Evolutionary conservation across 1,140 invertebrate genomes (phyloP), one percentile per base, ranked within the genome.

Genomic region (Pseudomyrmex dendroicus): DNA sequence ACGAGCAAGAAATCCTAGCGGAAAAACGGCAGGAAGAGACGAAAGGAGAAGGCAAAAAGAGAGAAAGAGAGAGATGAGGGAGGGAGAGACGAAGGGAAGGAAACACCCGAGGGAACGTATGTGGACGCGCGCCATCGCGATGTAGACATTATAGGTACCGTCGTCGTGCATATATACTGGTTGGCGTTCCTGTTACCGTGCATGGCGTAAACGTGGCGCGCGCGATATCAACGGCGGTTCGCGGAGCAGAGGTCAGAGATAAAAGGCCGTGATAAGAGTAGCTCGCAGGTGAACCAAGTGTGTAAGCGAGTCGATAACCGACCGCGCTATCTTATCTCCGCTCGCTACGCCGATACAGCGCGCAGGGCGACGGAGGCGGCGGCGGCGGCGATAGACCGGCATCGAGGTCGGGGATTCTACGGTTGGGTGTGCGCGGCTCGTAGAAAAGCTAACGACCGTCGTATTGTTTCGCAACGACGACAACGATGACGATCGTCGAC

Each of bases 201-300:
- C 50, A 52, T 86, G 86, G 61, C 73, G 85, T 86, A 63, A 61
- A 57, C 52, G 76, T 17, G 68, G 9, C 25, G 66, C 72, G 76
- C 74, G 68, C 78, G 73, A 88, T 91, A 89, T 90, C 90, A 72
- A 78, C 66, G 52, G 66, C 78, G 82, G 70, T 86, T 86, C 73
- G 66, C 85, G 89, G 91, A 90, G 87, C 91, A 92, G 91, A 89
- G 91, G 91, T 92, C 91, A 91, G n/a, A 87, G 91, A 92, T 92
- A 92, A 91, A 92, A 92, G 78, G 66, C 85, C 77, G 63, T 86
- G 91, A 92, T 92, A 92, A 91, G 84, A 62, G 48, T 83, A 88
- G 83, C 86, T 83, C 10, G 87, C 91, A 92, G 91, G 91, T 92
- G 91, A 92, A 92, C 88, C 52, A 67, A 90, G 84, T 84, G 89